Evolutionary conservation across 2,797 vertebrate species (phyloP).

Genomic region (Pseudochirops corinnae): DNA sequence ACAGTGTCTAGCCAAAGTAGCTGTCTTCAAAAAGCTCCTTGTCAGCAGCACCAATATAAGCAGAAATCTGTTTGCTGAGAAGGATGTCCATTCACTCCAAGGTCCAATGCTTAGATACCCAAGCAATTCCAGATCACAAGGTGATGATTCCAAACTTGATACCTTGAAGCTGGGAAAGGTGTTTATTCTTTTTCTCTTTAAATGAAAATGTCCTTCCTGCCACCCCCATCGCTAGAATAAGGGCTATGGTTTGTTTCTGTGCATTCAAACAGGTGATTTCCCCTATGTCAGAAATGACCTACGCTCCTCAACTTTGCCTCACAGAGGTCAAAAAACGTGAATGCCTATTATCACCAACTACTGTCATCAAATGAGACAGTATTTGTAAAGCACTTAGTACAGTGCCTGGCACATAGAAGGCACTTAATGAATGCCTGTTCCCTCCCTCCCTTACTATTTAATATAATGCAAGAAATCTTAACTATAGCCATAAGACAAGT

Average conservation of each 20-base stretch:
- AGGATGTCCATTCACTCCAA: slow-evolving; percentile 55
- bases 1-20: slow-evolving; percentile 49
- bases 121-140: slow-evolving; percentile 17
- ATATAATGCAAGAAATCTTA: background rate
- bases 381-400: background rate
- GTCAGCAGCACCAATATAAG: slow-evolving; percentile 11
- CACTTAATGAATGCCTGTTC: background rate
- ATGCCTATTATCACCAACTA: background rate
- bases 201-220: background rate
- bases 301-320: background rate
- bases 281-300: background rate
- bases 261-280: background rate
- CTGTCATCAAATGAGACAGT: background rate
- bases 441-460: background rate
- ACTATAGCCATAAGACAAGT: background rate
- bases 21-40: slow-evolving; percentile 64
- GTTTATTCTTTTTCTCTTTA: background rate
- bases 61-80: slow-evolving; percentile 27
- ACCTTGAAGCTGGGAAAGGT: background rate
- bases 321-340: background rate
- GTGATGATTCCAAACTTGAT: too few species aligned
- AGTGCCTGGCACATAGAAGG: background rate
- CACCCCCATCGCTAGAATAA: background rate
- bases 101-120: background rate
- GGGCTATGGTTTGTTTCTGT: background rate